Conservation (phyloP, 2,797 vertebrate genomes). For the Tinamus major region DNA sequence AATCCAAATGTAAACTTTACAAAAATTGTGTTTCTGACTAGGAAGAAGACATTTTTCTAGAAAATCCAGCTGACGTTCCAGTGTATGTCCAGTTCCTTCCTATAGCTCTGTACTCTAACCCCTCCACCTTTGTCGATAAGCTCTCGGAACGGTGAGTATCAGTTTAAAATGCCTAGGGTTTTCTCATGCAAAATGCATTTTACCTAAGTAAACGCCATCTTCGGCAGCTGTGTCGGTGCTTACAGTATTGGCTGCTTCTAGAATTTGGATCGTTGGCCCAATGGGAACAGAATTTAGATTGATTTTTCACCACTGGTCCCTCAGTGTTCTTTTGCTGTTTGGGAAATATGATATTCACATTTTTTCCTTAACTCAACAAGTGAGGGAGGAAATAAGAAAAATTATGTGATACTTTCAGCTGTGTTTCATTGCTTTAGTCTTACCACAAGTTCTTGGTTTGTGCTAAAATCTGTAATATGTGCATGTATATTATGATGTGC, state of each 20-base stretch:
- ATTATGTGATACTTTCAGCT: background rate
- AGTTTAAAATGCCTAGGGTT: background rate
- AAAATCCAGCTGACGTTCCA: conserved; percentile 93
- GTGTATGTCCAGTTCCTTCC: conserved; percentile 93
- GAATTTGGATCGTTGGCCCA: background rate
- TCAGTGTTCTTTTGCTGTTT: background rate
- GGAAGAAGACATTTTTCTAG: conserved; percentile 93
- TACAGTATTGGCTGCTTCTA: background rate
- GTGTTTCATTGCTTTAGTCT: background rate
- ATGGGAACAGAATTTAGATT: background rate
- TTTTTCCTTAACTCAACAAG: background rate
- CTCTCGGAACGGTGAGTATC: conserved; percentile 87
- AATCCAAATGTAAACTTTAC: background rate
- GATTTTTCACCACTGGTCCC: background rate
- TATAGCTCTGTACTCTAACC: conserved; percentile 91
- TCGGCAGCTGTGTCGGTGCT: background rate
- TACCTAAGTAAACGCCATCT: background rate
- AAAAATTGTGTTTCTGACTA: conserved; percentile 70
- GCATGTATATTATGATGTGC: background rate
- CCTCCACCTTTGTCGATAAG: conserved; percentile 88
- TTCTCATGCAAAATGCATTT: background rate
- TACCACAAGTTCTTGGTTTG: background rate
- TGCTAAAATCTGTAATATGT: background rate
- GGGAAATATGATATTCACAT: background rate
- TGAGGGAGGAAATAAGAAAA: background rate